Evolutionary conservation across 2,113 vertebrate species (phyloP).

Genomic region (Gymnobelideus leadbeateri): DNA sequence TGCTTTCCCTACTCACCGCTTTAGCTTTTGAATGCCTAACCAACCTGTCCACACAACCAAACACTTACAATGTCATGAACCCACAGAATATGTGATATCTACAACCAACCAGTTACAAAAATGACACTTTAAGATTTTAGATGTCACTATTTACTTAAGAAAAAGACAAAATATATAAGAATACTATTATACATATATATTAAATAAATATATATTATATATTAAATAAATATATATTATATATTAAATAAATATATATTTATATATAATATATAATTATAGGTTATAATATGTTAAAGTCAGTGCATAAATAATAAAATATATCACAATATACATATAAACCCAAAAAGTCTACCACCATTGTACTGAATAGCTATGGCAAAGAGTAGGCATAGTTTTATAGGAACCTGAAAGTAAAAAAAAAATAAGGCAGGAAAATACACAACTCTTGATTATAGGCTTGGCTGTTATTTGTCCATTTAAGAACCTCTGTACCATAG

Average conservation of each 20-base stretch:
- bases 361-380: neutral
- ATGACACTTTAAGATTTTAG: neutral
- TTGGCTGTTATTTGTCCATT: neutral
- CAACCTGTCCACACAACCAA: neutral
- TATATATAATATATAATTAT: neutral
- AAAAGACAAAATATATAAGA: neutral
- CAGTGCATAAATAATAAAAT: neutral
- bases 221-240: neutral
- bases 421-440: neutral
- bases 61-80: neutral
- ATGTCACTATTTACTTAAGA: neutral
- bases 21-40: neutral
- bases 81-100: neutral
- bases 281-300: neutral
- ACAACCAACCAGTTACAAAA: neutral
- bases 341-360: neutral
- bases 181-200: too few species aligned
- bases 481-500: neutral
- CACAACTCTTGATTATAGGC: neutral
- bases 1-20: neutral
- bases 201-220: too few species aligned
- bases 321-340: neutral
- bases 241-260: too few species aligned
- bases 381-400: neutral
- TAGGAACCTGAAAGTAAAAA: neutral